Base-by-base conservation (phyloP, 2,888 invertebrate genomes). In the Sthenelais limicola region DNA sequence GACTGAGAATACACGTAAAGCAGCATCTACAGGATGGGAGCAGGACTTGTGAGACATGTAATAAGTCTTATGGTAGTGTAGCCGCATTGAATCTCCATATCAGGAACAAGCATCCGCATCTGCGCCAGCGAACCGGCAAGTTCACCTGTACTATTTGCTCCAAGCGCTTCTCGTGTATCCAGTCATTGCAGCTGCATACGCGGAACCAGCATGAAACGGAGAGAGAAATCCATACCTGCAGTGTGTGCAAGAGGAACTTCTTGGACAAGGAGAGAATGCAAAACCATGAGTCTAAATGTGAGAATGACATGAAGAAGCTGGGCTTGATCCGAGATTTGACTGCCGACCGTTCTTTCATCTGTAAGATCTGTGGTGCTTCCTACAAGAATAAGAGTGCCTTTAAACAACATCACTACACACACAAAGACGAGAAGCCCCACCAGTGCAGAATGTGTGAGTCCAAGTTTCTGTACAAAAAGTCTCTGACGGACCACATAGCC, bases 401-500 rank as follows among this genome's bases (percentile, higher is more conserved):
- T n/a, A 67, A 67, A 30, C 47, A 47, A 26, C 67, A 67, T n/a
- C 47, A 48, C 30, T 48, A 67, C 47, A 70, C 49, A 5, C 71
- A 71, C 32, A 58, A 32, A n/a, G 71, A 56, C 12, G 71, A 71
- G 28, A 62, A 71, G 28, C 71, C 71, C 21, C 56, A 51, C 62
- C 54, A 35, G 28, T 71, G 71, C 33, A 28, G 30, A 18, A 3
- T 71, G 1, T 71, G 71, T 62, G 56, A 33, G 18, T 30, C 33
- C 21, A 58, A 54, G 43, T 70, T 70, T 43, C 33, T 30, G 26
- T 54, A 28, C 12, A 52, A 52, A n/a, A 38, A 38, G 38, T 24
- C 26, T 26, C 12, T 78, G 21, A 70, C 72, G 4, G 73, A 72
- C 3, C 78, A 78, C 52, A 24, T 62, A 24, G 52, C 75, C 43